These are phyloP conservation scores for Lates calcarifer DNA, from an alignment of 2,113 vertebrate genomes.

Conservation along the genomic window DNA sequence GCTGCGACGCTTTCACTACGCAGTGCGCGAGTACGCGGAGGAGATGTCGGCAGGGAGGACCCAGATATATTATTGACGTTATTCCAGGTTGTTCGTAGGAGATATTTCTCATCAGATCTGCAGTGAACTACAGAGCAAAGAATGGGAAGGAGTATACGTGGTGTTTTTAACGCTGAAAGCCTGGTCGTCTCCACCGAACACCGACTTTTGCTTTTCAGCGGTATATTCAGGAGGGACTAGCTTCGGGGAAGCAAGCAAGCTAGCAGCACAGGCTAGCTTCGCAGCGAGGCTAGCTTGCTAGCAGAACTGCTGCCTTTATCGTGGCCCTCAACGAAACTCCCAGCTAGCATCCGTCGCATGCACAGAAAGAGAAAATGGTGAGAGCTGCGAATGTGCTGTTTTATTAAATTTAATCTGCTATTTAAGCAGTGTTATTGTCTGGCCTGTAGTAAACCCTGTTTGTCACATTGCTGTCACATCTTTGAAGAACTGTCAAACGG, in stretches of 20 bases:
- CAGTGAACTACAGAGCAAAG: constrained; percentile 20
- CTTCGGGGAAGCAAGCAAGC: constrained; percentile 32
- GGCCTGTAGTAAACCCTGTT: neutral
- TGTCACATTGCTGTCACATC: neutral
- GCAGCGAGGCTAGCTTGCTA: constrained; percentile 49
- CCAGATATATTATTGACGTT: constrained; percentile 48
- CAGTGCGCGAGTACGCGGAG: constrained; percentile 66
- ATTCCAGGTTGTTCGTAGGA: constrained; percentile 21
- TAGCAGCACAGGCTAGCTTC: constrained; percentile 53
- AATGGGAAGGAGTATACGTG: constrained; percentile 65
- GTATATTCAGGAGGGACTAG: constrained; percentile 47
- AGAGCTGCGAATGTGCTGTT: neutral
- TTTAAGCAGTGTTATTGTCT: accelerated
- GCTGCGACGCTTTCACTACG: constrained; percentile 54
- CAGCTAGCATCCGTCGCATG: constrained; percentile 41
- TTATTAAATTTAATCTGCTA: accelerated
- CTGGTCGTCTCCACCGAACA: constrained; percentile 32
- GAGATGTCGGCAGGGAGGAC: constrained; percentile 59
- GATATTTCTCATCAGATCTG: constrained; percentile 2
- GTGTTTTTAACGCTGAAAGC: constrained; percentile 38
- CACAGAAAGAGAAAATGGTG: constrained; percentile 74
- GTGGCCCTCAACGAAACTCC: constrained; percentile 54
- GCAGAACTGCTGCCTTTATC: constrained; percentile 44
- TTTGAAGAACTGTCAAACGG: neutral
- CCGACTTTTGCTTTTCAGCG: constrained; percentile 51